phyloP scores from a whole-genome alignment of 2,113 vertebrate genomes.

The Oryzias woworae region DNA sequence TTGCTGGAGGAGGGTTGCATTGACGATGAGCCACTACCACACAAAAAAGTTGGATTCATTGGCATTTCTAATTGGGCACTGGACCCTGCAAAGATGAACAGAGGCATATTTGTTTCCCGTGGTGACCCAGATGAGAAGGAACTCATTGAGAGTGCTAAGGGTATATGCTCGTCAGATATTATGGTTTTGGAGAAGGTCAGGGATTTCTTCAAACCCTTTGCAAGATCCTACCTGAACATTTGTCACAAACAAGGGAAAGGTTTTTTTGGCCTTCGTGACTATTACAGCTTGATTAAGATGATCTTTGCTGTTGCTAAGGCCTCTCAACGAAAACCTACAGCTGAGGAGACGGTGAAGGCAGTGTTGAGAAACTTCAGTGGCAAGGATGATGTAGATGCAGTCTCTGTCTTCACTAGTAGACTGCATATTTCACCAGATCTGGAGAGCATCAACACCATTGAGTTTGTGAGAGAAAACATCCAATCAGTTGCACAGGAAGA shows the following conservation, averaged over 20 bases:
- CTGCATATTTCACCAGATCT: constrained; percentile 53
- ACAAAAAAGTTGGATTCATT: constrained; percentile 94
- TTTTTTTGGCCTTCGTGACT: constrained; percentile 95
- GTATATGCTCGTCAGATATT: constrained; percentile 87
- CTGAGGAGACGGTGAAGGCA: constrained; percentile 75
- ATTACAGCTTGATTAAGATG: constrained; percentile 98
- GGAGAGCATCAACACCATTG: constrained; percentile 75
- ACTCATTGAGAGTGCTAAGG: constrained; percentile 86
- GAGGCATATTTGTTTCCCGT: constrained; percentile 93
- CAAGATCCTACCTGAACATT: constrained; percentile 82
- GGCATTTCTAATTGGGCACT: constrained; percentile 98
- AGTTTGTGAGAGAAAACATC: constrained; percentile 87
- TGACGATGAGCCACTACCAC: constrained; percentile 87
- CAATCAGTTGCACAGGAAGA: constrained; percentile 69
- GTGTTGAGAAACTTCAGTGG: constrained; percentile 95
- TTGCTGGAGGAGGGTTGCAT: constrained; percentile 95
- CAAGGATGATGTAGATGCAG: constrained; percentile 80
- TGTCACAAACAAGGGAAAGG: constrained; percentile 83
- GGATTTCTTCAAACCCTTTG: constrained; percentile 83
- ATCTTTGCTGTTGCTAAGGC: constrained; percentile 81
- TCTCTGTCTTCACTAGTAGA: constrained; percentile 79
- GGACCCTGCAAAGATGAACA: constrained; percentile 98
- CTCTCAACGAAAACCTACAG: constrained; percentile 67
- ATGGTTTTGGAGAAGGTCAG: constrained; percentile 80
- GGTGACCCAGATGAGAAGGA: constrained; percentile 85